phyloP scores from a whole-genome alignment of 1,140 invertebrate species.

The Scaptomyza hsui region DNA sequence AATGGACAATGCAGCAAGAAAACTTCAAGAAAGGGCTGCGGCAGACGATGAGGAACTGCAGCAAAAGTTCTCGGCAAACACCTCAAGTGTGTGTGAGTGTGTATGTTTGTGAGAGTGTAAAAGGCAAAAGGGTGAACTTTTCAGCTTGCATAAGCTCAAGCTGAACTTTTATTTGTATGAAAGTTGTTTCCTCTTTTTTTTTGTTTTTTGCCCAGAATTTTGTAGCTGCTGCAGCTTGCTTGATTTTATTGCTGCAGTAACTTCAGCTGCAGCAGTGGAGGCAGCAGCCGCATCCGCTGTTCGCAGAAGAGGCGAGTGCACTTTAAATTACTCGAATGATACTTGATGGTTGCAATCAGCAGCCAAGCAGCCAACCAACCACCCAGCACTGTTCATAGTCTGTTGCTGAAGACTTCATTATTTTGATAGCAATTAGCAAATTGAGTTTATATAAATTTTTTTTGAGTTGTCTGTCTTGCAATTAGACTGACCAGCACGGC shows the following conservation, averaged over 20 bases:
- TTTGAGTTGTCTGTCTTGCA: slow-evolving; percentile 73
- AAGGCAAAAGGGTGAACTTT: slow-evolving; percentile 57
- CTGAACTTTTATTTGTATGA: slow-evolving; percentile 77
- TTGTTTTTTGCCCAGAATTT: slow-evolving; percentile 42
- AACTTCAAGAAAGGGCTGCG: slow-evolving; percentile 19
- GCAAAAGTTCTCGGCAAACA: slow-evolving; percentile 61
- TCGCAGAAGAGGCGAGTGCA: slow-evolving; percentile 56
- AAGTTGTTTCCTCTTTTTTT: too few relatives aligned
- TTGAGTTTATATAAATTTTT: slow-evolving; percentile 78
- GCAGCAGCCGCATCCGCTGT: slow-evolving; percentile 37
- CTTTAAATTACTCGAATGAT: slow-evolving; percentile 81
- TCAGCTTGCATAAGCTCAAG: slow-evolving; percentile 57
- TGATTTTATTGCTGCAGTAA: slow-evolving; percentile 63
- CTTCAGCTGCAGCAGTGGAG: slow-evolving; percentile 27
- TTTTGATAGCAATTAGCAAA: slow-evolving; percentile 82
- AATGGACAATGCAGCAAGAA: slow-evolving; percentile 60
- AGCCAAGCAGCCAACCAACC: slow-evolving; percentile 15
- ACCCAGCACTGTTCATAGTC: background rate
- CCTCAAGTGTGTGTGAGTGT: slow-evolving; percentile 53
- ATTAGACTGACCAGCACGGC: slow-evolving; percentile 53
- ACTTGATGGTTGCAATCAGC: slow-evolving; percentile 80
- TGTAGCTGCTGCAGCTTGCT: slow-evolving; percentile 9
- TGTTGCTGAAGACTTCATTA: slow-evolving; percentile 67
- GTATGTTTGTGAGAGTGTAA: background rate
- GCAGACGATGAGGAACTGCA: background rate